Evolutionary conservation across 1,140 invertebrate genomes (phyloP).

Genomic region (Amphibalanus amphitrite): DNA sequence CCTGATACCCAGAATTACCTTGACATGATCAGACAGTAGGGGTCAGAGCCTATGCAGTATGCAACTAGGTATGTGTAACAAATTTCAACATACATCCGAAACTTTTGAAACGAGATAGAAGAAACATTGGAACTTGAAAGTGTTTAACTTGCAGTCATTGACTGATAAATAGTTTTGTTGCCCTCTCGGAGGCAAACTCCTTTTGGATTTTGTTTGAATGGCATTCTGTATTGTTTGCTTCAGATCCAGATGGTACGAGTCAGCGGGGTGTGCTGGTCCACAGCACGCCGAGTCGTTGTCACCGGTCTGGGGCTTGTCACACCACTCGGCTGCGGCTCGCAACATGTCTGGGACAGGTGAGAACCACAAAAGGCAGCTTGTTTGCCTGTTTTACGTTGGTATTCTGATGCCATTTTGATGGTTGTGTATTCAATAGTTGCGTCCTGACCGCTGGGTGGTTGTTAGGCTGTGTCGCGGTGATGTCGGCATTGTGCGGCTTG

Average conservation of each 20-base stretch:
- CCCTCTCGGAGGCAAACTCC: too few relatives aligned
- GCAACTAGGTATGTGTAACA: too few relatives aligned
- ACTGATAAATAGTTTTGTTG: too few relatives aligned
- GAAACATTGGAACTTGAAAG: too few relatives aligned
- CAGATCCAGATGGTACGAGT: not conserved
- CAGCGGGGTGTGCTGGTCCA: not conserved
- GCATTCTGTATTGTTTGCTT: too few relatives aligned
- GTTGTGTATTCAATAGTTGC: conserved; percentile 41
- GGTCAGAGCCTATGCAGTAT: too few relatives aligned
- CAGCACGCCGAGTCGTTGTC: conserved; percentile 55
- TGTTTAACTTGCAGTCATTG: too few relatives aligned
- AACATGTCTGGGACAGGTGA: conserved; percentile 54
- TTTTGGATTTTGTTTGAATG: too few relatives aligned
- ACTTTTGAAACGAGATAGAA: too few relatives aligned
- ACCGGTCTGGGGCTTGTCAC: conserved; percentile 79
- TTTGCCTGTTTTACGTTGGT: conserved; percentile 6
- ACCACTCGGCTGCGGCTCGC: conserved; percentile 56
- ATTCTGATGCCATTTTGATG: not conserved
- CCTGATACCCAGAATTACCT: too few relatives aligned
- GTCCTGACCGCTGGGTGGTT: conserved; percentile 41
- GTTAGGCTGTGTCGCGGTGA: conserved; percentile 67
- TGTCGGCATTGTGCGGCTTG: conserved; percentile 24
- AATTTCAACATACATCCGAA: too few relatives aligned
- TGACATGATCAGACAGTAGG: too few relatives aligned
- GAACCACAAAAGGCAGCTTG: conserved; percentile 11